These are phyloP conservation scores for Temnothorax curvispinosus DNA, from an alignment of 1,140 invertebrate genomes.

Conservation along the genomic window DNA sequence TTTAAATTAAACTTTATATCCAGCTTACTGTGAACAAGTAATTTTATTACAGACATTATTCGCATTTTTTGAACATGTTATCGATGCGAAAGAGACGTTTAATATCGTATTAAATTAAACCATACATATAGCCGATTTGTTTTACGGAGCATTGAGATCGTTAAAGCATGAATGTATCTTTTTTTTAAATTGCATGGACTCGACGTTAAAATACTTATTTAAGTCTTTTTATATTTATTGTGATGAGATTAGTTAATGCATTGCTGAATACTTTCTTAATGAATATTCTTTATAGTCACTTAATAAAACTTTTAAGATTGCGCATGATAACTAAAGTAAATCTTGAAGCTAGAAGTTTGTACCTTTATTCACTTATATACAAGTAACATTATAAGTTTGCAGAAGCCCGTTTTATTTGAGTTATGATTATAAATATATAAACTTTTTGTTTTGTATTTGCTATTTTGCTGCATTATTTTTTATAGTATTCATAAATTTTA, in stretches of 20 bases:
- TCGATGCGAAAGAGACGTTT: neutral
- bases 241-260: neutral
- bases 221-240: slow-evolving; percentile 16
- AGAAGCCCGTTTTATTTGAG: neutral
- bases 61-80: neutral
- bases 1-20: neutral
- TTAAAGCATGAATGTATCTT: neutral
- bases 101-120: slow-evolving; percentile 23
- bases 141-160: slow-evolving; percentile 10
- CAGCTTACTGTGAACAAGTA: neutral
- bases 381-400: neutral
- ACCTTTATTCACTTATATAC: neutral
- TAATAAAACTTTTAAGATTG: neutral
- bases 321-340: neutral
- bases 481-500: neutral
- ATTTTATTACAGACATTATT: slow-evolving; percentile 34
- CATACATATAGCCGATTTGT: neutral
- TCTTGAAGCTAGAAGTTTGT: neutral
- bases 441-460: neutral
- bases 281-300: slow-evolving; percentile 1
- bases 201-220: slow-evolving; percentile 5
- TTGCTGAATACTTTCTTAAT: slow-evolving; percentile 2
- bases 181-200: neutral
- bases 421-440: neutral
- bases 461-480: neutral